Conservation (phyloP, 2,113 vertebrate species). For the Scytalopus superciliaris region DNA sequence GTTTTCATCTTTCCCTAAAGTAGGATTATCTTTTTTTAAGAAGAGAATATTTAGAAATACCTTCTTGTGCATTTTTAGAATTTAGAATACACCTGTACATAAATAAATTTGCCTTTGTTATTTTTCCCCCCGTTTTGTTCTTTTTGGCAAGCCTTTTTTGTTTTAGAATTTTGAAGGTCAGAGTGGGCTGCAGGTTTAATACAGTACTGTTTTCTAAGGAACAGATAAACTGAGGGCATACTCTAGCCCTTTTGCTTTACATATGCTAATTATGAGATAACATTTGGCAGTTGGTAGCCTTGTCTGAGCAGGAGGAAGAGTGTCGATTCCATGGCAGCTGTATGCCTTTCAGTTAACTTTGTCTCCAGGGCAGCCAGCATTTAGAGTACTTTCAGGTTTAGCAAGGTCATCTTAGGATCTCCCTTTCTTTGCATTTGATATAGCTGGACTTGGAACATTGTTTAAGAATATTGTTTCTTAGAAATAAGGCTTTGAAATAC, state of each 20-base stretch:
- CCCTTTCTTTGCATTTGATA: background rate
- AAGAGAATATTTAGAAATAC: background rate
- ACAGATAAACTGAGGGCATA: slow-evolving; percentile 71
- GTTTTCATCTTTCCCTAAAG: background rate
- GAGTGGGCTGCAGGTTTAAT: slow-evolving; percentile 53
- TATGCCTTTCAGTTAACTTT: slow-evolving; percentile 70
- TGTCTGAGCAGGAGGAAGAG: slow-evolving; percentile 50
- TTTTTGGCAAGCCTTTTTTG: slow-evolving; percentile 21
- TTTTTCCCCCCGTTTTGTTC: background rate
- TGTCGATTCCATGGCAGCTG: slow-evolving; percentile 69
- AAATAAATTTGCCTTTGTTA: background rate
- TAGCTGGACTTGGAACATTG: background rate
- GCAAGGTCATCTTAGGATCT: background rate
- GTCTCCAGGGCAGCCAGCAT: slow-evolving; percentile 37
- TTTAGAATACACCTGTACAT: background rate
- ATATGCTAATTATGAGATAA: slow-evolving; percentile 75
- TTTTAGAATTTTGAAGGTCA: slow-evolving; percentile 50
- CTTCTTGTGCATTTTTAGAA: background rate
- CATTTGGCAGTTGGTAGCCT: slow-evolving; percentile 71
- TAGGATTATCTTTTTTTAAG: background rate
- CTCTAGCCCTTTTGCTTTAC: slow-evolving; percentile 69
- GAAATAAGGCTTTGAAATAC: no score
- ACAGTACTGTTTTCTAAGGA: slow-evolving; percentile 52
- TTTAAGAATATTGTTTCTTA: background rate
- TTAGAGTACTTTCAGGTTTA: background rate